These are phyloP conservation scores for Tympanoctomys barrerae DNA, from an alignment of 2,797 vertebrate genomes.

Conservation along the genomic window DNA sequence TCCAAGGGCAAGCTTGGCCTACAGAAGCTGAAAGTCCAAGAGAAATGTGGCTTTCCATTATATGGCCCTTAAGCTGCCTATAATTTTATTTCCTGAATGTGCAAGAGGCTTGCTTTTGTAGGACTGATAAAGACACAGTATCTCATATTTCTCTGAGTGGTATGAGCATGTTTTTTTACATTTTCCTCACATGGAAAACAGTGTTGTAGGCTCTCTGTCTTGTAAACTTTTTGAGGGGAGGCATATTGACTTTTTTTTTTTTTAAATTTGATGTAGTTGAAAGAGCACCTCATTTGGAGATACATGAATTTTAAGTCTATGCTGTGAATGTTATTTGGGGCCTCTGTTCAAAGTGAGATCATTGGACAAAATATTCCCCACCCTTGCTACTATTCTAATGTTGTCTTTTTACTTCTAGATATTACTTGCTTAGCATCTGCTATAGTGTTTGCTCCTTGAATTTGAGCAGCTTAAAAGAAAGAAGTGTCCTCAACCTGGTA, in stretches of 20 bases:
- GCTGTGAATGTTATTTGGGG: neutral
- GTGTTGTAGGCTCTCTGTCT: neutral
- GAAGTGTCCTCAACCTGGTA: neutral
- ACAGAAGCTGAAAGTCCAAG: slow-evolving; percentile 77
- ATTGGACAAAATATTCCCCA: neutral
- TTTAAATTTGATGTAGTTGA: neutral
- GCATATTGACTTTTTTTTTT: neutral
- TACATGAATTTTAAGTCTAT: neutral
- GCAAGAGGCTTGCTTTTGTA: slow-evolving; percentile 1
- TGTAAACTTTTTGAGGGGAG: slow-evolving; percentile 14
- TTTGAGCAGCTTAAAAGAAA: neutral
- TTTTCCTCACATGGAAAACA: neutral
- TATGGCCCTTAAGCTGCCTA: neutral
- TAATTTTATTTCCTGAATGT: neutral
- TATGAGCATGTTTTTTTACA: neutral
- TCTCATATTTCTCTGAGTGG: neutral
- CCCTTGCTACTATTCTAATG: neutral
- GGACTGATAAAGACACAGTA: neutral
- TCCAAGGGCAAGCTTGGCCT: slow-evolving; percentile 81
- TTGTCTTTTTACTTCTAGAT: neutral
- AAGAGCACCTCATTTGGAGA: neutral
- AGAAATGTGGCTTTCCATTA: neutral
- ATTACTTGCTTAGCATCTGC: neutral
- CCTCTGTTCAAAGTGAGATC: neutral
- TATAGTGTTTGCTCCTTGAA: neutral